Percentiles rank a stretch among this genome's conserved stretches.
phyloP scores from a whole-genome alignment of 2,888 invertebrate species.

The Calameuta filiformis region DNA sequence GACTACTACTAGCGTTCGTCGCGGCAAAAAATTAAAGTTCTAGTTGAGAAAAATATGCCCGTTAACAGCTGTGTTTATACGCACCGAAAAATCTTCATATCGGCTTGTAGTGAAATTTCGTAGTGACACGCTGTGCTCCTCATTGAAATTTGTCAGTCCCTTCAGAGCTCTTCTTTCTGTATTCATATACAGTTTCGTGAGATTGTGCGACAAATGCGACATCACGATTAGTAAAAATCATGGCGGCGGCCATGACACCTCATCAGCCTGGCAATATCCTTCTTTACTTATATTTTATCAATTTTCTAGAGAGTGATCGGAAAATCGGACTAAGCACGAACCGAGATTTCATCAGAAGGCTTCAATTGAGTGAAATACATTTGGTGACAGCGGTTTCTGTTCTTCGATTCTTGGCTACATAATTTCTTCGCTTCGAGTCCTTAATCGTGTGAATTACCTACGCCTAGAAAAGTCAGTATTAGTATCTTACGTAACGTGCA shows the following conservation, averaged over 20 bases:
- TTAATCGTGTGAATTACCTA: too few relatives aligned
- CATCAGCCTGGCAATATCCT: too few relatives aligned
- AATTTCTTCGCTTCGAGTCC: too few relatives aligned
- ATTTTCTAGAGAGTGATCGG: neutral
- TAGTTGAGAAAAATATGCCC: neutral
- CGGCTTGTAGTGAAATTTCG: neutral
- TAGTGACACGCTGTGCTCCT: neutral
- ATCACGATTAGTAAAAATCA: too few relatives aligned
- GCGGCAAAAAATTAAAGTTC: neutral
- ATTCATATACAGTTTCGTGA: neutral
- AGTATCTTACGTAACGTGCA: too few relatives aligned
- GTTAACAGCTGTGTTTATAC: neutral
- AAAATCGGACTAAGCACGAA: neutral
- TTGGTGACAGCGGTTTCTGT: neutral
- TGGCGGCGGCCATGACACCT: too few relatives aligned
- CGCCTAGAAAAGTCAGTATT: too few relatives aligned
- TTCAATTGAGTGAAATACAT: neutral
- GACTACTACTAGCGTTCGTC: neutral
- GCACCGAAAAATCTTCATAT: neutral
- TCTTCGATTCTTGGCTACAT: neutral
- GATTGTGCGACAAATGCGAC: neutral
- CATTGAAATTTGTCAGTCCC: neutral
- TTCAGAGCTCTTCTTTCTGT: neutral
- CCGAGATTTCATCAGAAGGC: neutral
- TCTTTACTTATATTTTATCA: too few relatives aligned